A percentile compares a stretch with the other conserved stretches of the same genome.
These are phyloP conservation scores for Anolis carolinensis DNA, from an alignment of 2,113 vertebrate species.

Conservation along the genomic window DNA sequence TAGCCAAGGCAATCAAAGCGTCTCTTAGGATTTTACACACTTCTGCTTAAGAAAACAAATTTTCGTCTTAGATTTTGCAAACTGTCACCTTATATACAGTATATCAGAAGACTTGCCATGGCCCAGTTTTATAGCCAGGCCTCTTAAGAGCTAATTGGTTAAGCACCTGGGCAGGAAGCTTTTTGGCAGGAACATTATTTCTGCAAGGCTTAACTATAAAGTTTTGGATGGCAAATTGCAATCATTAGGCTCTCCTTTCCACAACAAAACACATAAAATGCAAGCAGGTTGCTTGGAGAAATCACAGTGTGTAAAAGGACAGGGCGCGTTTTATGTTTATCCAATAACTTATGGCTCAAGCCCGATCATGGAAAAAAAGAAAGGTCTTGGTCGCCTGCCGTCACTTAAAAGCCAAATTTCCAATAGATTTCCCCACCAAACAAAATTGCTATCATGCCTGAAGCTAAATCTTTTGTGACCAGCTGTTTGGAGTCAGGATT, in stretches of 20 bases:
- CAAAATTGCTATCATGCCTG: constrained; percentile 66
- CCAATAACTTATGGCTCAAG: constrained; percentile 62
- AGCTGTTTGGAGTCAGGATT: not conserved
- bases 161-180: constrained; percentile 85
- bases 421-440: constrained; percentile 61
- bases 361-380: constrained; percentile 63
- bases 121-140: constrained; percentile 74
- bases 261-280: constrained; percentile 68
- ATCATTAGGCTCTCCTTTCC: constrained; percentile 78
- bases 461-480: constrained; percentile 26
- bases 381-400: constrained; percentile 34
- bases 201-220: constrained; percentile 76
- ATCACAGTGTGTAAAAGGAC: constrained; percentile 57
- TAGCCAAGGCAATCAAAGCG: constrained; percentile 66
- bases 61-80: constrained; percentile 81
- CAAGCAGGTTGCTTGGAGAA: constrained; percentile 66
- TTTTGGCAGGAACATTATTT: constrained; percentile 79
- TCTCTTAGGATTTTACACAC: constrained; percentile 78
- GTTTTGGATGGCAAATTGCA: constrained; percentile 83
- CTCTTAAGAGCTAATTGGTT: constrained; percentile 81
- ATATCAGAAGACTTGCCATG: constrained; percentile 76
- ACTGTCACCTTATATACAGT: constrained; percentile 77
- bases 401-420: constrained; percentile 65
- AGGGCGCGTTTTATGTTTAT: constrained; percentile 66
- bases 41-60: constrained; percentile 80